Percentiles rank a stretch among this genome's conserved stretches.
Conservation (phyloP, 2,797 vertebrate genomes). For the Sebastes cheni region DNA sequence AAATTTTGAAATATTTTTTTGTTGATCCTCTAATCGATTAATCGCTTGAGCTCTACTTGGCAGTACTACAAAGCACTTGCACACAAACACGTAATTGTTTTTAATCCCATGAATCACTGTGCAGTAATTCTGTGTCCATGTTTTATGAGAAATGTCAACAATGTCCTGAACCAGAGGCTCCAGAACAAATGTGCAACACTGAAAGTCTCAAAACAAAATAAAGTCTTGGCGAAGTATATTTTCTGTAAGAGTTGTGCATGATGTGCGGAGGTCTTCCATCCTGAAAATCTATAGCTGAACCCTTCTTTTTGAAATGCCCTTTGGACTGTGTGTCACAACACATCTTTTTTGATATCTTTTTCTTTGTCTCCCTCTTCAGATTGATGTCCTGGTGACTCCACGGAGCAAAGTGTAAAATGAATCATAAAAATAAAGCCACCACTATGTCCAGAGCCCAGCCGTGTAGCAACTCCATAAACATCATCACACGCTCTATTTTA, state of each 20-base stretch:
- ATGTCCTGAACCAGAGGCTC: background rate
- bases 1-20: background rate
- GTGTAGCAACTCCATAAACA: background rate
- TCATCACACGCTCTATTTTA: background rate
- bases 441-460: background rate
- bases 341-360: conserved; percentile 18
- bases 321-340: conserved; percentile 33
- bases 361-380: background rate
- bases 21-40: background rate
- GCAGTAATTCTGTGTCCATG: background rate
- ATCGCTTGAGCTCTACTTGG: background rate
- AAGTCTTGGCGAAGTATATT: conserved; percentile 3
- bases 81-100: background rate
- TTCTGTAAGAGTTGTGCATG: background rate
- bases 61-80: background rate
- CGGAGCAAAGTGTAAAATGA: conserved; percentile 6
- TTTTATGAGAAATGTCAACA: background rate
- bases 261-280: background rate
- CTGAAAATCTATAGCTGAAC: conserved; percentile 11
- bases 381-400: conserved; percentile 7
- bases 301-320: background rate
- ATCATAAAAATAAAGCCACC: conserved; percentile 19
- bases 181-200: background rate
- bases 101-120: background rate
- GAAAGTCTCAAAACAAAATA: background rate